These are phyloP conservation scores for Drosophila pegasa DNA, from an alignment of 2,888 invertebrate genomes.

Conservation along the genomic window DNA sequence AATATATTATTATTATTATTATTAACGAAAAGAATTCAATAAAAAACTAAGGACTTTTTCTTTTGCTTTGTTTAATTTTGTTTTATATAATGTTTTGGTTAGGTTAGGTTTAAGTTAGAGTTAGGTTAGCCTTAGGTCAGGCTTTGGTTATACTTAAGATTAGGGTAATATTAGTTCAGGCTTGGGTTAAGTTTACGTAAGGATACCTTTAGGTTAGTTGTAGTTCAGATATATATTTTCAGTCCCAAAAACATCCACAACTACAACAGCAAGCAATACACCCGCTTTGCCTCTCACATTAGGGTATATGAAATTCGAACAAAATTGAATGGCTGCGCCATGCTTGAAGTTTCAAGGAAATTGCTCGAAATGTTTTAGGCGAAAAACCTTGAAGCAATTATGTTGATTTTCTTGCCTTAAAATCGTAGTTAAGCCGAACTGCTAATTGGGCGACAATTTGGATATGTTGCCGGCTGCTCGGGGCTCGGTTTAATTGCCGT, in stretches of 20 bases:
- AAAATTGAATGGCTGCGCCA: slow-evolving; percentile 41
- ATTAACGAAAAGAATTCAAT: too few species aligned
- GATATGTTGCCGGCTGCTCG: slow-evolving; percentile 26
- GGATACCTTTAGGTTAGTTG: too few species aligned
- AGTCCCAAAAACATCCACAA: neutral
- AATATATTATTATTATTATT: too few species aligned
- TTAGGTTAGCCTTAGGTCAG: too few species aligned
- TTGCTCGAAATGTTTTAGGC: slow-evolving; percentile 25
- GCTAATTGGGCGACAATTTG: slow-evolving; percentile 56
- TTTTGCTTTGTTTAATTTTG: too few species aligned
- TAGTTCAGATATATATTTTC: too few species aligned
- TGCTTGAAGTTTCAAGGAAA: slow-evolving; percentile 45
- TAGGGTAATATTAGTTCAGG: too few species aligned
- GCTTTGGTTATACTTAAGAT: too few species aligned
- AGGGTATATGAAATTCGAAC: slow-evolving; percentile 40
- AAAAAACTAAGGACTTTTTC: too few species aligned
- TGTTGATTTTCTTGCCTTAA: slow-evolving; percentile 55
- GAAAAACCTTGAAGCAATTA: slow-evolving; percentile 60
- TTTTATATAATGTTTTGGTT: too few species aligned
- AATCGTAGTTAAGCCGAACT: slow-evolving; percentile 23
- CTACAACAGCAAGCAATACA: neutral
- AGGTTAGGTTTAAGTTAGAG: too few species aligned
- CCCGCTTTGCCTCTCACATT: neutral
- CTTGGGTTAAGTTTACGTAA: too few species aligned
- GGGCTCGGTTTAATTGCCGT: slow-evolving; percentile 58